Percentiles rank a stretch among this genome's conserved stretches.
These are phyloP conservation scores for Tubulanus polymorphus DNA, from an alignment of 2,888 invertebrate genomes.

Conservation along the genomic window DNA sequence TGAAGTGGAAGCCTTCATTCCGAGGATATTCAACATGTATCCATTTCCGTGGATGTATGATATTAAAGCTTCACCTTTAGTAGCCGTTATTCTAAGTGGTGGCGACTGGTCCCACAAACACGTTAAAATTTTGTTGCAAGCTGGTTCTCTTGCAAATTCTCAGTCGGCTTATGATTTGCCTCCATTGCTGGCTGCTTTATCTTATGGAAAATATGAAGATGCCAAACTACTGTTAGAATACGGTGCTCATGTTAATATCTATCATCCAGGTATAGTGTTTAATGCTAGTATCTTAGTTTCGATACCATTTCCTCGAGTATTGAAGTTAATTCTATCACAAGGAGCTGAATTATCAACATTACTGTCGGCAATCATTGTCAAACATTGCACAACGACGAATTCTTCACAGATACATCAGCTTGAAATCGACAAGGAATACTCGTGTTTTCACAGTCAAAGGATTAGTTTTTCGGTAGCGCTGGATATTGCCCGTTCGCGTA, in stretches of 20 bases:
- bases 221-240: conserved; percentile 27
- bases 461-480: no score
- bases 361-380: no score
- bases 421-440: no score
- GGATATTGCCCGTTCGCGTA: no score
- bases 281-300: conserved; percentile 28
- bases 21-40: no score
- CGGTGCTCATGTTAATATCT: conserved; percentile 30
- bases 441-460: not conserved
- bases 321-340: not conserved
- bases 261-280: conserved; percentile 25
- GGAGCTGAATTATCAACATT: not conserved
- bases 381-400: no score
- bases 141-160: not conserved
- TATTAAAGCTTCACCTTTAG: not conserved
- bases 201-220: conserved; percentile 20
- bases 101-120: not conserved
- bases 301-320: not conserved
- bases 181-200: conserved; percentile 31
- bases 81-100: not conserved
- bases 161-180: conserved; percentile 23
- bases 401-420: no score
- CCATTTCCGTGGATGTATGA: no score
- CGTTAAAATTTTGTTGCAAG: not conserved
- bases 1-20: not conserved